These are phyloP conservation scores for Hafferia zeledoni DNA, from an alignment of 2,797 vertebrate genomes.

Conservation along the genomic window DNA sequence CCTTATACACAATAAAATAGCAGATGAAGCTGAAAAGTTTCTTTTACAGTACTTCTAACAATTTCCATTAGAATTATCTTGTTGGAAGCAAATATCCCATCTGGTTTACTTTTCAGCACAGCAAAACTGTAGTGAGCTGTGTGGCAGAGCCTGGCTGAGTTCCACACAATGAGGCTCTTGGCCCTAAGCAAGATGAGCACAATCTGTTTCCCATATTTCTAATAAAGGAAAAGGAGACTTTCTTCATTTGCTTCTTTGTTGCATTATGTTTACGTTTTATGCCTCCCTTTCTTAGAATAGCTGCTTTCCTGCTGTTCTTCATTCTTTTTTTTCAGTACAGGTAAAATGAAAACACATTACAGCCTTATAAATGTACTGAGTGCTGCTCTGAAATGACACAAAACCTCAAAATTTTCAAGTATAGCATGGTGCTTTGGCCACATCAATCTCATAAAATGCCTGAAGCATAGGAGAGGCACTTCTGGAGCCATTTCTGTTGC, in stretches of 20 bases:
- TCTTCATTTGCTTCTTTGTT: conserved; percentile 69
- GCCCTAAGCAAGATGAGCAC: conserved; percentile 72
- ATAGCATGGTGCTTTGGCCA: not conserved
- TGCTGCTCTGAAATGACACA: conserved; percentile 27
- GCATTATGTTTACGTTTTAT: conserved; percentile 62
- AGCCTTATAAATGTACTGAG: conserved; percentile 14
- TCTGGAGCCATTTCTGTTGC: not conserved
- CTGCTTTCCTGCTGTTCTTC: conserved; percentile 60
- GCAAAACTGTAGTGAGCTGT: conserved; percentile 62
- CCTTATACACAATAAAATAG: conserved; percentile 48
- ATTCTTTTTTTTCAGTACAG: not conserved
- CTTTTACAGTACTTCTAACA: conserved; percentile 65
- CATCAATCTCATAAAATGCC: not conserved
- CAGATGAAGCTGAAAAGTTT: conserved; percentile 74
- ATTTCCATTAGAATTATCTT: conserved; percentile 70
- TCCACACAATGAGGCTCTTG: conserved; percentile 60
- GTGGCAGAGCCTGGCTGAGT: conserved; percentile 67
- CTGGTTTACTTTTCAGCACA: conserved; percentile 71
- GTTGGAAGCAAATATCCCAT: conserved; percentile 76
- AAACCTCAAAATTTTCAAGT: conserved; percentile 33
- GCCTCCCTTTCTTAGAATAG: conserved; percentile 45
- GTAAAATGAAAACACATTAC: conserved; percentile 55
- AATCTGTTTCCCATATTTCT: conserved; percentile 76
- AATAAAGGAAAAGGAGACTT: conserved; percentile 61
- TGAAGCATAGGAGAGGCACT: not conserved